Conservation (phyloP, 2,888 invertebrate species). For the Mycogona germanica region DNA sequence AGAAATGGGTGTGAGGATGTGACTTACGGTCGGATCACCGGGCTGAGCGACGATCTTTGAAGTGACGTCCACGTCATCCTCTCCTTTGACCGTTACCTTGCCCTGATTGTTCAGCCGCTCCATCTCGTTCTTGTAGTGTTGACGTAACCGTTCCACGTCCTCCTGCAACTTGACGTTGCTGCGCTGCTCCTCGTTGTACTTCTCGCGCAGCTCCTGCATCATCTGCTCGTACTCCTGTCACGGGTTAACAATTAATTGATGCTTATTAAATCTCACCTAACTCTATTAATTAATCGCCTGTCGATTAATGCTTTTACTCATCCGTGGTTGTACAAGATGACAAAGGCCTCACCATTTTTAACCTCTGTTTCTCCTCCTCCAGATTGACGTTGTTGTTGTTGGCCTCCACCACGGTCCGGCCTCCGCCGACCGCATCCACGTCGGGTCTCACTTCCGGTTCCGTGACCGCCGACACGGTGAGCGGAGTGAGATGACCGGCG, state of each 20-base stretch:
- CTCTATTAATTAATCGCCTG: conserved; percentile 16
- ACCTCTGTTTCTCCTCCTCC: conserved; percentile 11
- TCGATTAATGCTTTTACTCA: not conserved
- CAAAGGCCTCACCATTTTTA: conserved; percentile 16
- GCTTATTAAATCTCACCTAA: not conserved
- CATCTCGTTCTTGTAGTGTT: conserved; percentile 43
- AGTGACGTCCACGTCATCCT: no score
- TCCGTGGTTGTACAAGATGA: not conserved
- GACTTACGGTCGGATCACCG: no score
- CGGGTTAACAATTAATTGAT: not conserved
- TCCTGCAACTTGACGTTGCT: conserved; percentile 42
- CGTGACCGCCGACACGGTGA: no score
- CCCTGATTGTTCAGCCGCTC: conserved; percentile 27
- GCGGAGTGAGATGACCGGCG: no score
- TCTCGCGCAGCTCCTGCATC: conserved; percentile 34
- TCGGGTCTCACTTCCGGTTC: no score
- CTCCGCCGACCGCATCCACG: no score
- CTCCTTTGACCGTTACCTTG: not conserved
- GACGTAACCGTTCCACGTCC: conserved; percentile 44
- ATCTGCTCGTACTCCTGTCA: conserved; percentile 42
- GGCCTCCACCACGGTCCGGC: no score
- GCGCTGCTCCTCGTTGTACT: conserved; percentile 38
- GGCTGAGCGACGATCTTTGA: no score
- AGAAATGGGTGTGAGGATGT: no score
- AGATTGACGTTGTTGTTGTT: not conserved